Evolutionary conservation across 53 echinoderm and acorn worm genomes (phyloP).

Genomic region (Holothuria scabra): DNA sequence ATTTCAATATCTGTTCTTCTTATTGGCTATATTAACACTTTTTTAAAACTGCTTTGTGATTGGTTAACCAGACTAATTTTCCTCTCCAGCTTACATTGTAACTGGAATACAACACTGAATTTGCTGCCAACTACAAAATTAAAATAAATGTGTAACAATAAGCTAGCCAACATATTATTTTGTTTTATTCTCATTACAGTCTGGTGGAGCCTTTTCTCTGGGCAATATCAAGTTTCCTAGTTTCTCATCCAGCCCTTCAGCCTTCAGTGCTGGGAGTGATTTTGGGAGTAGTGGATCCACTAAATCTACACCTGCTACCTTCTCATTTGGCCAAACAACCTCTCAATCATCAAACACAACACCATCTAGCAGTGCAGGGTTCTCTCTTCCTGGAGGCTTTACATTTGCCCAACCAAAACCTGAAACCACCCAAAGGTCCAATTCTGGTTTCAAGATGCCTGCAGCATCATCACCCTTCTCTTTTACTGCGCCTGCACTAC

Average conservation of each 20-base stretch:
- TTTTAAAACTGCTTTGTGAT: neutral
- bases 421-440: neutral
- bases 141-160: neutral
- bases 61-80: neutral
- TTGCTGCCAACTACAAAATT: neutral
- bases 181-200: neutral
- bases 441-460: neutral
- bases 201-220: too few species aligned
- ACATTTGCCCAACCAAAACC: neutral
- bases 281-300: neutral
- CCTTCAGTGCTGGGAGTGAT: conserved; percentile 25
- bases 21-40: neutral
- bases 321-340: neutral
- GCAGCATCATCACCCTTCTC: neutral
- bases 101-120: neutral
- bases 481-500: neutral
- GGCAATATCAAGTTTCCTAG: neutral
- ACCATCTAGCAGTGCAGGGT: conserved; percentile 15
- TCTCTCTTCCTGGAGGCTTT: conserved; percentile 9
- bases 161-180: neutral
- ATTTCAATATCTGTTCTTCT: too few species aligned
- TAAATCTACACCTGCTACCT: neutral
- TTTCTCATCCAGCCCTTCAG: conserved; percentile 17
- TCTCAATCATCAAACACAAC: neutral
- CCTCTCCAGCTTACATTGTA: neutral